A percentile compares a stretch with the other conserved stretches of the same genome.
Evolutionary conservation across 2,888 invertebrate species (phyloP).

Genomic region (Diplazon laetatorius): DNA sequence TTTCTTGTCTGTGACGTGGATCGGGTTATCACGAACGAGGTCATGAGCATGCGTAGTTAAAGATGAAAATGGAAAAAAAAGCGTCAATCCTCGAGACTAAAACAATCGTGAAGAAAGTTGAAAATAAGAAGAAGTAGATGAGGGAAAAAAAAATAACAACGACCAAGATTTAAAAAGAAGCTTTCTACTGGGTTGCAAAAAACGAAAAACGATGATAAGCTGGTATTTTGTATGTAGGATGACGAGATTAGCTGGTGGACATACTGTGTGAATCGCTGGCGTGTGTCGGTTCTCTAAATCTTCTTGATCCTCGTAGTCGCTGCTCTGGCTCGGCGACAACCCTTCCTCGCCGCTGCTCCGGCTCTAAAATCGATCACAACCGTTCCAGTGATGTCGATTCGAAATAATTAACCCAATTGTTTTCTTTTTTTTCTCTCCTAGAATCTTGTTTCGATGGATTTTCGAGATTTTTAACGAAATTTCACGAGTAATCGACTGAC

Average conservation of each 20-base stretch:
- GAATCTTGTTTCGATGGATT: constrained; percentile 11
- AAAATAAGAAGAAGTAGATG: too few species aligned
- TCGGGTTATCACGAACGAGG: constrained; percentile 14
- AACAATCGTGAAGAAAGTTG: not conserved
- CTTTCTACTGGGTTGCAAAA: constrained; percentile 27
- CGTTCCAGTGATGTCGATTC: constrained; percentile 50
- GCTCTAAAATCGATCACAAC: constrained; percentile 79
- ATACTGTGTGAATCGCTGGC: constrained; percentile 87
- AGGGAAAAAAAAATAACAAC: constrained; percentile 9
- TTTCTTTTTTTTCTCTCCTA: too few species aligned
- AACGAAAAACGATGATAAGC: constrained; percentile 38
- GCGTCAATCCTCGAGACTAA: too few species aligned
- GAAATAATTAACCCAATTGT: too few species aligned
- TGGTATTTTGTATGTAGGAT: constrained; percentile 56
- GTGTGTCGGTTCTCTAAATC: constrained; percentile 86
- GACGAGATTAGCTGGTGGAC: constrained; percentile 77
- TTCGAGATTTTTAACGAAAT: too few species aligned
- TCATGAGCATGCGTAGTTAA: constrained; percentile 33
- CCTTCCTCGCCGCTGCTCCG: constrained; percentile 85
- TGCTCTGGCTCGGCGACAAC: constrained; percentile 87
- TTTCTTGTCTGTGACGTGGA: not conserved
- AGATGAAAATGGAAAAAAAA: constrained; percentile 11
- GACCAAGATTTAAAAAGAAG: constrained; percentile 42
- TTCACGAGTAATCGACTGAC: too few species aligned
- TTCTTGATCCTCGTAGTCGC: constrained; percentile 88